Evolutionary conservation across 2,797 vertebrate species (phyloP), one percentile per base, ranked within the genome.

Genomic region (Silurus lanzhouensis): DNA sequence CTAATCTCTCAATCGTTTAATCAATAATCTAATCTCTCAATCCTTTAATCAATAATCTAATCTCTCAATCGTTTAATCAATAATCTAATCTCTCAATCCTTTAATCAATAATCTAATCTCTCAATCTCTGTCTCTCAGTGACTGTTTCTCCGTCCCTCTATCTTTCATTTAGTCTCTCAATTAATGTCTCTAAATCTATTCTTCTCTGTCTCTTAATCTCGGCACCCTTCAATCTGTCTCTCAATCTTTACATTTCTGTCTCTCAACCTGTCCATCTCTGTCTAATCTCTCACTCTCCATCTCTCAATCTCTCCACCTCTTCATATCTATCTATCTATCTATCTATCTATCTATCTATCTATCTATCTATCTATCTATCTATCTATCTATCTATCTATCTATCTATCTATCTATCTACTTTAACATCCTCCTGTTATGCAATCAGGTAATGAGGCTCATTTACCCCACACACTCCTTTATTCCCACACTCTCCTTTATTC

Each of bases 11-110:
- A 27, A 27, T 27, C 27, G 27, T 27, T 27, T 27, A 27, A 27
- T 27, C 27, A 27, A 27, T 27, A 27, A 38, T 52, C 67, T 60
- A 27, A 14, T 87, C n/a, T 91, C 82, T 84, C 83, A 83, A 75
- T 66, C 12, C 31, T 2, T 31, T 2, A 31, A 31, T 31, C 3
- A 31, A 31, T 31, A 31, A 1, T 31, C 31, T 31, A 31, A 31
- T 31, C 3, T 31, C 31, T 31, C 31, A 31, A 3, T 31, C 31
- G 0, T 8, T 13, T 57, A 13, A 57, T 57, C 55, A 57, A 1
- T 57, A 27, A 27, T 27, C 27, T 27, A 27, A 27, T 38, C 31
- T 68, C 67, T 38, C 15, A 3, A 31, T 38, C 55, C n/a, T 8
- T 13, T 57, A 13, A 57, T 57, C 55, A 57, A 1, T 57, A 27